Conservation (phyloP, 1,140 invertebrate genomes). For the Platyscapa corneri region DNA sequence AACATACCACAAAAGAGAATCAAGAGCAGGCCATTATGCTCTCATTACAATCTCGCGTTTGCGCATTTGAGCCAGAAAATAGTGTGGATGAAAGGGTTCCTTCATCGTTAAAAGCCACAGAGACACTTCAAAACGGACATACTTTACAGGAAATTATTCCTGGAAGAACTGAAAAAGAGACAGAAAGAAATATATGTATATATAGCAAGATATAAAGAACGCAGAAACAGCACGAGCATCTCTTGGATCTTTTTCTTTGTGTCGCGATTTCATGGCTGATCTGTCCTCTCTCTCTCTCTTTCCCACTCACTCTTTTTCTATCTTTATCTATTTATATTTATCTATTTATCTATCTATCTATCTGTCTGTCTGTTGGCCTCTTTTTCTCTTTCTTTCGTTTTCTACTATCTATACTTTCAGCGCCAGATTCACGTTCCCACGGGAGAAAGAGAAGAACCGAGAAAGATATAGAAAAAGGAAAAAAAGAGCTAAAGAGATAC, state of each 20-base stretch:
- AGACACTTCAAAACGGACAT: conserved; percentile 62
- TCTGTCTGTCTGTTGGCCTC: not conserved
- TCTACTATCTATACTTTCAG: conserved; percentile 11
- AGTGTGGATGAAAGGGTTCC: conserved; percentile 52
- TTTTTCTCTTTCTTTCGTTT: not conserved
- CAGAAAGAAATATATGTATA: not conserved
- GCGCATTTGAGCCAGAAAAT: conserved; percentile 20
- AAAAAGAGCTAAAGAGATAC: conserved; percentile 12
- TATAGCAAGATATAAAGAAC: conserved; percentile 12
- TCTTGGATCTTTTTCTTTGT: conserved; percentile 62
- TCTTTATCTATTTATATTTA: not conserved
- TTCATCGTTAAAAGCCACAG: conserved; percentile 42
- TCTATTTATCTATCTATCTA: conserved; percentile 19
- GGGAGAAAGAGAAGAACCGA: conserved; percentile 54
- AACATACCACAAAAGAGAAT: conserved; percentile 5
- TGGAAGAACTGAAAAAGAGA: conserved; percentile 57
- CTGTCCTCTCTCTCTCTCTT: conserved; percentile 53
- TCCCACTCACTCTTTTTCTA: not conserved
- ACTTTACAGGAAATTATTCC: conserved; percentile 64
- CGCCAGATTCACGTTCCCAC: conserved; percentile 59
- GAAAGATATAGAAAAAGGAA: conserved; percentile 31
- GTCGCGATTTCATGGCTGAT: conserved; percentile 58
- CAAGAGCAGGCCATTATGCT: not conserved
- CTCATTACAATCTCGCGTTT: conserved; percentile 29
- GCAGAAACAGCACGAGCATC: conserved; percentile 39